A percentile compares a stretch with the other conserved stretches of the same genome.
Evolutionary conservation across 1,140 invertebrate genomes (phyloP).

Genomic region (Spodoptera litura): DNA sequence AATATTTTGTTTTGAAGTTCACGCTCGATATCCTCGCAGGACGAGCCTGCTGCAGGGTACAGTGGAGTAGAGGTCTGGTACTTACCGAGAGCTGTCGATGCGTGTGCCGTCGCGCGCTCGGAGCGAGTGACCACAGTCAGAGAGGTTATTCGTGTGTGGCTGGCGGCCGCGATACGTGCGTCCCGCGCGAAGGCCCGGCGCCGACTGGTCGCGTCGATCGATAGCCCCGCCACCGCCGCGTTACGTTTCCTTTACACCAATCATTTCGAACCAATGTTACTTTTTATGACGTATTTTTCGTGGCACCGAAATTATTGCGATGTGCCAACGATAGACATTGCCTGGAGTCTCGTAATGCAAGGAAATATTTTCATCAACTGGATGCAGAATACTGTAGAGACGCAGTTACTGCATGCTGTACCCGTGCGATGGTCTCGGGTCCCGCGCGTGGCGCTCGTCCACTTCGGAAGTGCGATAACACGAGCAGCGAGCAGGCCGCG

Average conservation of each 20-base stretch:
- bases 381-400: neutral
- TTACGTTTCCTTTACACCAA: constrained; percentile 75
- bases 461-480: constrained; percentile 8
- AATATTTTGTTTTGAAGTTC: neutral
- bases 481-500: neutral
- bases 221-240: constrained; percentile 76
- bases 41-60: neutral
- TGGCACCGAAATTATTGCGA: constrained; percentile 25
- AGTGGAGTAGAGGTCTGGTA: neutral
- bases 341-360: neutral
- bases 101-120: constrained; percentile 12
- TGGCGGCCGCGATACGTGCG: constrained; percentile 58
- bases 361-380: neutral
- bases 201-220: constrained; percentile 80
- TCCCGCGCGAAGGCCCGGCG: constrained; percentile 71
- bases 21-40: neutral
- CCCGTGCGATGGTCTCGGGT: too few species aligned
- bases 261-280: constrained; percentile 50
- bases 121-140: constrained; percentile 44
- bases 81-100: constrained; percentile 32
- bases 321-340: constrained; percentile 18
- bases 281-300: constrained; percentile 39
- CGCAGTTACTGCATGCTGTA: neutral
- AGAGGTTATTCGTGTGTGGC: constrained; percentile 35
- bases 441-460: neutral